A percentile compares a stretch with the other conserved stretches of the same genome.
Conservation (phyloP, 2,113 vertebrate species). For the Pogonocichla stellata region DNA sequence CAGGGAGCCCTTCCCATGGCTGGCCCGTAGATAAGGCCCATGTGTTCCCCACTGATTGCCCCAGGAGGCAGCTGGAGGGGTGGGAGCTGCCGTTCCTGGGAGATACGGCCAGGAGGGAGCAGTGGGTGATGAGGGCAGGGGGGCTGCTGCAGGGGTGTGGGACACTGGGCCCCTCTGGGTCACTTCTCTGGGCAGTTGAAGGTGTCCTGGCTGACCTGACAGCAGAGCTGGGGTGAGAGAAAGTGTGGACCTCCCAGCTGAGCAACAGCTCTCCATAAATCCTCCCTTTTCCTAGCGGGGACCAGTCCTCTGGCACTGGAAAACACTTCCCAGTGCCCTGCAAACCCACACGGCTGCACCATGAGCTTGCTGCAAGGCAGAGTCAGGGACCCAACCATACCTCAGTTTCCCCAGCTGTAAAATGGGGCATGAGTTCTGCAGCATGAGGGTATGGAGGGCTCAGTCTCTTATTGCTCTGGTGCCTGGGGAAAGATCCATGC, state of each 20-base stretch:
- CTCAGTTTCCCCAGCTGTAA: neutral
- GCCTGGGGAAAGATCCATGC: rapidly evolving
- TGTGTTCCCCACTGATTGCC: neutral
- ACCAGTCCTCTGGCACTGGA: neutral
- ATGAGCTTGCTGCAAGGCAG: rapidly evolving
- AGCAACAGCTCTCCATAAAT: neutral
- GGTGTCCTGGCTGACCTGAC: neutral
- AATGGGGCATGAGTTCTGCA: neutral
- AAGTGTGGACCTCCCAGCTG: neutral
- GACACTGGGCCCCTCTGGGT: rapidly evolving
- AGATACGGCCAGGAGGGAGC: neutral
- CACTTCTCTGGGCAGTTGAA: neutral
- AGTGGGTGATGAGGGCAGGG: neutral
- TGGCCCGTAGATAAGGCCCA: neutral
- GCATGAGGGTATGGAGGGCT: neutral
- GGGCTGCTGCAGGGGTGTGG: neutral
- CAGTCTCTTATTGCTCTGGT: neutral
- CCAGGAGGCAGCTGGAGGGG: neutral
- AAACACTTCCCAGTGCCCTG: neutral
- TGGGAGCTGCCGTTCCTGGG: rapidly evolving
- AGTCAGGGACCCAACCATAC: neutral
- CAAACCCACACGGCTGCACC: neutral
- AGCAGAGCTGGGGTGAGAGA: neutral
- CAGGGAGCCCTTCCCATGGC: neutral
- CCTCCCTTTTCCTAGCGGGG: neutral